Evolutionary conservation across 1,140 invertebrate genomes (phyloP).

Genomic region (Choristoneura fumiferana): DNA sequence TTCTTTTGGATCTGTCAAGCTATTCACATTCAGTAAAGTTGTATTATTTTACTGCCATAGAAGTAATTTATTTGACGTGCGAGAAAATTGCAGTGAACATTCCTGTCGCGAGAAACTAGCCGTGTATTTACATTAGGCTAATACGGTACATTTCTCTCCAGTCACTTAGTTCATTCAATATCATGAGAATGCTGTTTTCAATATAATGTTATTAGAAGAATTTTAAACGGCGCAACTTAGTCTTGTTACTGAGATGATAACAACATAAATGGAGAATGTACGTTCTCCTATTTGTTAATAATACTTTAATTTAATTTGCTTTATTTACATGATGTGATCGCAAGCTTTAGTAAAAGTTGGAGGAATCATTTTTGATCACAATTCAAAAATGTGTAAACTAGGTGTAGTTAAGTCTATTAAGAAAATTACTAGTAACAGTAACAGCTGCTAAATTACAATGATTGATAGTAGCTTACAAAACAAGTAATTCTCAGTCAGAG

Average conservation of each 20-base stretch:
- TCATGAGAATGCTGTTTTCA: neutral
- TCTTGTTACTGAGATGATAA: neutral
- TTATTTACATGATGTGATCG: too few species aligned
- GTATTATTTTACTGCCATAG: neutral
- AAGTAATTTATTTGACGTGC: slow-evolving; percentile 7
- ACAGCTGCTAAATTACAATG: slow-evolving; percentile 8
- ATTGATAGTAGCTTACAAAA: neutral
- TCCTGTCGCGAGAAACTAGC: neutral
- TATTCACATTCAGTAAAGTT: neutral
- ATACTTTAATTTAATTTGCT: too few species aligned
- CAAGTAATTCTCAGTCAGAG: neutral
- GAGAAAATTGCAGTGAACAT: slow-evolving; percentile 9
- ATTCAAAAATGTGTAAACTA: neutral
- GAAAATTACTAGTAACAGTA: neutral
- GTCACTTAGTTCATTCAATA: neutral
- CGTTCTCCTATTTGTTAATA: too few species aligned
- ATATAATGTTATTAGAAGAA: neutral
- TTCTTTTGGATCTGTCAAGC: slow-evolving; percentile 25
- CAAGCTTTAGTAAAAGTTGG: too few species aligned
- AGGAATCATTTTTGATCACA: too few species aligned
- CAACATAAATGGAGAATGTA: too few species aligned
- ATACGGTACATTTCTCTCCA: neutral
- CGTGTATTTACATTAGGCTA: slow-evolving; percentile 5
- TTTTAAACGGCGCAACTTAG: neutral
- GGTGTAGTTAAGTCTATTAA: neutral